A percentile compares a stretch with the other conserved stretches of the same genome.
Conservation (phyloP, 2,888 invertebrate genomes). For the Thera britannica region DNA sequence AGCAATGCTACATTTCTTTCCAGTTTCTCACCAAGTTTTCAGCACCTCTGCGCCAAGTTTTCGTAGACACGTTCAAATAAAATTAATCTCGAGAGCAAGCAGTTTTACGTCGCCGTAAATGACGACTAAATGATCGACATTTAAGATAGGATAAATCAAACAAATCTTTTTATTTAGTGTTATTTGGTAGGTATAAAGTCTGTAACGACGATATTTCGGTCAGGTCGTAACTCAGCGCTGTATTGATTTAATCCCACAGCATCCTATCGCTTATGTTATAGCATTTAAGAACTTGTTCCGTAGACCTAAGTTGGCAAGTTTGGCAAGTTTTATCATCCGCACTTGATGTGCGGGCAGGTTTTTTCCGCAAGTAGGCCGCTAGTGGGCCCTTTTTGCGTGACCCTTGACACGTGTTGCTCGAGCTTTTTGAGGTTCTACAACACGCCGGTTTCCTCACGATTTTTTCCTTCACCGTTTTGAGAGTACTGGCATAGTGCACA, state of each 20-base stretch:
- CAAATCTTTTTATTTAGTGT: constrained; percentile 22
- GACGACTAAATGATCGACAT: constrained; percentile 11
- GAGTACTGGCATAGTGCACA: no score
- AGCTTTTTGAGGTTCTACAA: no score
- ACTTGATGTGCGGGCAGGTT: no score
- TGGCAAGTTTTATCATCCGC: no score
- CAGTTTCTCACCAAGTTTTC: constrained; percentile 1
- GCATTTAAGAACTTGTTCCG: no score
- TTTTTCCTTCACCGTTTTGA: no score
- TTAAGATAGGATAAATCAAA: constrained; percentile 16
- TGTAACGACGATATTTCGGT: constrained; percentile 25
- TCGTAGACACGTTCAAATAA: constrained; percentile 1
- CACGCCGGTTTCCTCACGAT: no score
- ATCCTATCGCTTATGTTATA: constrained; percentile 12
- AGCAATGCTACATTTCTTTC: neutral
- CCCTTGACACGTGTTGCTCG: no score
- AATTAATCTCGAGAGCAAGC: constrained; percentile 8
- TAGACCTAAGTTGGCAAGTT: no score
- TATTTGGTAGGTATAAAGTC: constrained; percentile 22
- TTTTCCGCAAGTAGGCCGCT: no score
- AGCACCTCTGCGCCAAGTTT: constrained; percentile 1
- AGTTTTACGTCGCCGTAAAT: constrained; percentile 5
- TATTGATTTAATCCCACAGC: constrained; percentile 16
- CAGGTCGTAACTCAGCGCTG: constrained; percentile 21
- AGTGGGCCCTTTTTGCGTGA: no score